Evolutionary conservation across 1,140 invertebrate species (phyloP), one percentile per base, ranked within the genome.

Genomic region (Hirudo medicinalis): DNA sequence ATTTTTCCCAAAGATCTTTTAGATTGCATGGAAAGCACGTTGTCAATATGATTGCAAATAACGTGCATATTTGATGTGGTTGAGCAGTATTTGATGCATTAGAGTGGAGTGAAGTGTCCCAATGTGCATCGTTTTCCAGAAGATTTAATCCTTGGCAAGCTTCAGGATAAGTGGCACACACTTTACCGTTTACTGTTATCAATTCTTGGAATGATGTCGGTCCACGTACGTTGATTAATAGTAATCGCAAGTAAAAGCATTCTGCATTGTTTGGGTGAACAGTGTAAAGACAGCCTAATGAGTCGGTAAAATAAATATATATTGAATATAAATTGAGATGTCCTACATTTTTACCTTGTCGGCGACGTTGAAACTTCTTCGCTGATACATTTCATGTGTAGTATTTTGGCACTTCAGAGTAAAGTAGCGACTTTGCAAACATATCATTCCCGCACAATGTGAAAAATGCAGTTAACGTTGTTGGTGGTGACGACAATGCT

Each of bases 381-480:
- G 54, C 15, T 54, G 54, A 54, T 54, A 43, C 69, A 73, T 78
- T 74, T 76, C 77, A 80, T 13, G 76, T 79, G 73, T 76, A 78
- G 74, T 79, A 80, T 69, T 71, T 67, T 36, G 79, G 75, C 20
- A 81, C 71, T 72, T n/a, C n/a, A n/a, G n/a, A n/a, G n/a, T n/a
- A n/a, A n/a, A 77, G 71, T 29, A 81, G 67, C 27, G 75, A 79
- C 72, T 53, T 71, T 40, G 78, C 79, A 76, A 78, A 79, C 6
- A n/a, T 22, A 74, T 78, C 76, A 13, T 73, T 73, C 75, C 76
- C 60, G 74, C 78, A 83, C 0, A 82, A 63, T n/a, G n/a, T n/a
- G n/a, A n/a, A 83, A 75, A 83, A 84, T 19, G 73, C 76, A 32
- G 77, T 79, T 19, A 84, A 75, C 73, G 82, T 84, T 73, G 82